A percentile compares a stretch with the other conserved stretches of the same genome.
phyloP scores from a whole-genome alignment of 2,113 vertebrate species.

The Syngnathus typhle region DNA sequence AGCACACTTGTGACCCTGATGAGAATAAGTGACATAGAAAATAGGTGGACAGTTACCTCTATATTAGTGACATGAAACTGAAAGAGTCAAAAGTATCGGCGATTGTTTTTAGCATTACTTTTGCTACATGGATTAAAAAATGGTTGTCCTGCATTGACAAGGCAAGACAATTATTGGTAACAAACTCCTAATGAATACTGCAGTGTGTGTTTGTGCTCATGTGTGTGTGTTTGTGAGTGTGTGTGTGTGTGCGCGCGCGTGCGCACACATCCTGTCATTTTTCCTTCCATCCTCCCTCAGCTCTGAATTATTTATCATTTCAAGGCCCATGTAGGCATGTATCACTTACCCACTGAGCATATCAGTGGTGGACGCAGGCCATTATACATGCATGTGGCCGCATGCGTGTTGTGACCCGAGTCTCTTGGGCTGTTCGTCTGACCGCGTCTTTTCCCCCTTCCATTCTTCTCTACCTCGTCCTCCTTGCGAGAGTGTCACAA shows the following conservation, averaged over 20 bases:
- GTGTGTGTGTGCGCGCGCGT: background rate
- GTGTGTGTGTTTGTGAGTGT: background rate
- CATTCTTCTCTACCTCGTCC: slow-evolving; percentile 1
- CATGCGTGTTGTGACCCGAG: slow-evolving; percentile 37
- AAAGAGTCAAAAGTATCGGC: too few relatives aligned
- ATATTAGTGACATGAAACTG: too few relatives aligned
- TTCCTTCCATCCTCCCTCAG: slow-evolving; percentile 62
- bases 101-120: too few relatives aligned
- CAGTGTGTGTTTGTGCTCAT: background rate
- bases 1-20: too few relatives aligned
- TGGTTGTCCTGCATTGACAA: too few relatives aligned
- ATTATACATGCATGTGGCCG: slow-evolving; percentile 13
- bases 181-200: slow-evolving; percentile 53
- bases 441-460: slow-evolving; percentile 30
- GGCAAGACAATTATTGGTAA: slow-evolving; percentile 11
- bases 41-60: too few relatives aligned
- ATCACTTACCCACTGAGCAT: slow-evolving; percentile 65
- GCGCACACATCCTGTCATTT: slow-evolving; percentile 26
- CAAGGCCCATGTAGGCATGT: slow-evolving; percentile 60
- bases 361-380: slow-evolving; percentile 11
- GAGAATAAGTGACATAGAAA: too few relatives aligned
- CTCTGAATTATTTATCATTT: slow-evolving; percentile 85
- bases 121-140: too few relatives aligned
- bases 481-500: slow-evolving; percentile 12
- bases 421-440: slow-evolving; percentile 31